Evolutionary conservation across 2,888 invertebrate species (phyloP), one percentile per base, ranked within the genome.

Genomic region (Drosophila putrida): DNA sequence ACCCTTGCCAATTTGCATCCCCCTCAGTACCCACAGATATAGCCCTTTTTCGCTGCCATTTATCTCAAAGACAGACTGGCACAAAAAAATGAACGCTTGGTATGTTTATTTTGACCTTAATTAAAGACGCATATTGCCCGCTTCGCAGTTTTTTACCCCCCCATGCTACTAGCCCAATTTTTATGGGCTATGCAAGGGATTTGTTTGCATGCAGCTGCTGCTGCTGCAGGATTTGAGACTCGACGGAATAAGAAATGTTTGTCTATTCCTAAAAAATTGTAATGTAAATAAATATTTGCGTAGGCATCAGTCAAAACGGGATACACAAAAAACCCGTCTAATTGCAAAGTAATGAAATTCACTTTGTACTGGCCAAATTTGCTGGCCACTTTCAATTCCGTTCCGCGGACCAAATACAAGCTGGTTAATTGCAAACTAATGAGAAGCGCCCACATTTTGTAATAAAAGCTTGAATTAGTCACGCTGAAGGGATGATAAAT

Each of bases 91-190:
- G 60, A 59, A 55, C 65, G 67, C 47, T 72, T 50, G 13, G 67
- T 58, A 53, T 74, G 74, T 76, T 74, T 69, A 66, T 75, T 82
- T 71, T 86, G 80, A 80, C 88, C 86, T 88, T 85, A 89, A 86
- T 86, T 89, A 86, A 82, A 88, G 83, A 77, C 77, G 89, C 89
- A 76, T 85, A 84, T 81, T 87, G 74, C 71, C 57, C 46, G 71
- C 65, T 70, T 70, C 55, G 61, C 68, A 44, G 41, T 55, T 82
- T 66, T 64, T 71, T n/a, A n/a, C n/a, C 51, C 31, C 8, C 31
- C 28, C 6, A 20, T n/a, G 28, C 1, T 25, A 35, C 46, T 49
- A 15, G 6, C 50, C 50, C 46, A 28, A 47, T 38, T 63, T 60
- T 41, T 6, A 9, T 31, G 36, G 43, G 20, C 20, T 20, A 20